phyloP scores from a whole-genome alignment of 1,140 invertebrate genomes.

The Diorhabda carinulata region DNA sequence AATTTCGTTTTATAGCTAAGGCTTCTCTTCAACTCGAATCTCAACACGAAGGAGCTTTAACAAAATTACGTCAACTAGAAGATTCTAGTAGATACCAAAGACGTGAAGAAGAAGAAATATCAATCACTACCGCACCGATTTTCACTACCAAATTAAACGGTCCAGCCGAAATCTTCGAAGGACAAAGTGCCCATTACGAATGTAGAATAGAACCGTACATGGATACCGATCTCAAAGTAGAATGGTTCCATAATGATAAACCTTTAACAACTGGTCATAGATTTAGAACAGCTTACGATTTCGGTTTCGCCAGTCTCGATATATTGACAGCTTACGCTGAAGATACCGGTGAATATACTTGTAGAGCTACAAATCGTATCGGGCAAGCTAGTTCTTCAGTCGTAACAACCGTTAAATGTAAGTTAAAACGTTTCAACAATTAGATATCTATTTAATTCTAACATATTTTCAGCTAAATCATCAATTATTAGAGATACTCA shows the following conservation, averaged over 20 bases:
- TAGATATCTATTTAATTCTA: slow-evolving; percentile 9
- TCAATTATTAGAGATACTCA: slow-evolving; percentile 91
- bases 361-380: slow-evolving; percentile 81
- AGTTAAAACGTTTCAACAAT: slow-evolving; percentile 45
- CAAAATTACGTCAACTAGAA: slow-evolving; percentile 84
- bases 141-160: slow-evolving; percentile 86
- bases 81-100: slow-evolving; percentile 74
- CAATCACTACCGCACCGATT: slow-evolving; percentile 75
- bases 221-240: slow-evolving; percentile 87
- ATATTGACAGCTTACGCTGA: slow-evolving; percentile 89
- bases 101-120: slow-evolving; percentile 74
- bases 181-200: slow-evolving; percentile 92
- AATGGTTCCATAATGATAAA: slow-evolving; percentile 93
- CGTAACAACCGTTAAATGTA: slow-evolving; percentile 76
- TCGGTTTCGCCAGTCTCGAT: slow-evolving; percentile 92
- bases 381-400: slow-evolving; percentile 79
- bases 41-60: slow-evolving; percentile 83
- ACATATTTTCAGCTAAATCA: slow-evolving; percentile 62
- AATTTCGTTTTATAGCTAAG: slow-evolving; percentile 59
- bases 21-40: slow-evolving; percentile 81
- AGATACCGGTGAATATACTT: slow-evolving; percentile 90
- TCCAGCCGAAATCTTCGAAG: slow-evolving; percentile 74
- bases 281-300: slow-evolving; percentile 89
- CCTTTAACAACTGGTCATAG: slow-evolving; percentile 86
- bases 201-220: slow-evolving; percentile 93